phyloP scores from a whole-genome alignment of 2,888 invertebrate genomes.

The Ochropleura leucogaster region DNA sequence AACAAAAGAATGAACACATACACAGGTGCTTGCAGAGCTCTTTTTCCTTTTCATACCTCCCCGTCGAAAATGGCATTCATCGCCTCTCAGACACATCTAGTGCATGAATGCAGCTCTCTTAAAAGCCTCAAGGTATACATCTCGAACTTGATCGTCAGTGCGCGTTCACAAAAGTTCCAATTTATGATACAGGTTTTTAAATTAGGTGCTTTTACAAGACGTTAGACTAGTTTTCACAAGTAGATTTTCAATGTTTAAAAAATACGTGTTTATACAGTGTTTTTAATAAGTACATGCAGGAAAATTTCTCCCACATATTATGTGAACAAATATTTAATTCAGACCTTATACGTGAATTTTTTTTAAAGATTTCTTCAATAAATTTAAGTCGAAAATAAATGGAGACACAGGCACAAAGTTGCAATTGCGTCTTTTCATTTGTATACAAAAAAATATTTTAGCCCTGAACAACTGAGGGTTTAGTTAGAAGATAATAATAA shows the following conservation, averaged over 20 bases:
- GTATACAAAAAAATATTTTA: background rate
- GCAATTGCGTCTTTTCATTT: background rate
- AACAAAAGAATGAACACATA: conserved; percentile 83
- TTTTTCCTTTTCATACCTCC: conserved; percentile 77
- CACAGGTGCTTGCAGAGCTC: conserved; percentile 77
- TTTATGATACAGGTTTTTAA: conserved; percentile 19
- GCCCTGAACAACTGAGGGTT: background rate
- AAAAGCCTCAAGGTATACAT: conserved; percentile 68
- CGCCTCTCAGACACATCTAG: conserved; percentile 74
- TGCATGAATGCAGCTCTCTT: conserved; percentile 76
- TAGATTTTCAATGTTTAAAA: conserved; percentile 28
- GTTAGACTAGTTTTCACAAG: conserved; percentile 10
- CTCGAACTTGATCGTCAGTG: conserved; percentile 56
- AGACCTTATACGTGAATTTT: background rate
- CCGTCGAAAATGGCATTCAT: conserved; percentile 80
- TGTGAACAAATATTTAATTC: background rate
- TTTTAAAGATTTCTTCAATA: background rate
- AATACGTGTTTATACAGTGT: conserved; percentile 43
- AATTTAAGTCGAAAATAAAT: background rate
- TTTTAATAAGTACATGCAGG: too few relatives aligned
- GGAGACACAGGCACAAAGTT: background rate
- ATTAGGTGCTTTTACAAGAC: conserved; percentile 5
- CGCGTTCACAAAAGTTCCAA: conserved; percentile 29
- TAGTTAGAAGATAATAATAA: background rate
- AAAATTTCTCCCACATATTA: background rate